Percentiles rank a stretch among this genome's conserved stretches.
These are phyloP conservation scores for Cheilosia vulpina DNA, from an alignment of 2,888 invertebrate genomes.

Conservation along the genomic window DNA sequence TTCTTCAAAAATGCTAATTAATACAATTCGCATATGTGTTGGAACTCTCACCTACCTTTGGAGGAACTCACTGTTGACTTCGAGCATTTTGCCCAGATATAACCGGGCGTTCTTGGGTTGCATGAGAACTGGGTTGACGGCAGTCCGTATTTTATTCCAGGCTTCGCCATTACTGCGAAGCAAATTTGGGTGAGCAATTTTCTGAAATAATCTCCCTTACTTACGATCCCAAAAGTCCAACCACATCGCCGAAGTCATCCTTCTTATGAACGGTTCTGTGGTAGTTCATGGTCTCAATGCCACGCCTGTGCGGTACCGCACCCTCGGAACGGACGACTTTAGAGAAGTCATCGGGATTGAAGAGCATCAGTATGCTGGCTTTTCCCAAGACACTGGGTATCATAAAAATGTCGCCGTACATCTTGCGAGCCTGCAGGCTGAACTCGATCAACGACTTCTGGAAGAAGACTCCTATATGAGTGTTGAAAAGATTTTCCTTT, in stretches of 20 bases:
- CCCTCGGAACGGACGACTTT: conserved; percentile 84
- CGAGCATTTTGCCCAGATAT: conserved; percentile 83
- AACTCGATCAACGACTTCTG: conserved; percentile 75
- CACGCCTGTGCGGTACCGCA: conserved; percentile 82
- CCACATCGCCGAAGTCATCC: conserved; percentile 74
- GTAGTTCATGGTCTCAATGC: conserved; percentile 81
- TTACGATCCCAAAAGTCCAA: conserved; percentile 77
- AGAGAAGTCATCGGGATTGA: conserved; percentile 84
- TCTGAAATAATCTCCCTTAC: not conserved
- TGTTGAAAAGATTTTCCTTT: not conserved
- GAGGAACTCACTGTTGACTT: conserved; percentile 81
- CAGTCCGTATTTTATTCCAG: conserved; percentile 87
- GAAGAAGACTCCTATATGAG: conserved; percentile 65
- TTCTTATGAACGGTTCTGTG: conserved; percentile 80
- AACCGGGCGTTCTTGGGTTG: conserved; percentile 85
- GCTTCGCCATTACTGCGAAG: conserved; percentile 86
- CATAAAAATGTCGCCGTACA: conserved; percentile 82
- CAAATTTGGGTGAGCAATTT: conserved; percentile 79
- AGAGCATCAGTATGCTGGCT: conserved; percentile 81
- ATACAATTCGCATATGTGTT: conserved; percentile 78
- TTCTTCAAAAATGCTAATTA: conserved; percentile 77
- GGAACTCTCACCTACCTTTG: conserved; percentile 78
- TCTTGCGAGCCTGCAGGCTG: conserved; percentile 71
- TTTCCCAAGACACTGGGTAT: conserved; percentile 81
- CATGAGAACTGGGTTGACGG: conserved; percentile 87